phyloP scores from a whole-genome alignment of 2,113 vertebrate genomes.

The Hypomesus transpacificus region DNA sequence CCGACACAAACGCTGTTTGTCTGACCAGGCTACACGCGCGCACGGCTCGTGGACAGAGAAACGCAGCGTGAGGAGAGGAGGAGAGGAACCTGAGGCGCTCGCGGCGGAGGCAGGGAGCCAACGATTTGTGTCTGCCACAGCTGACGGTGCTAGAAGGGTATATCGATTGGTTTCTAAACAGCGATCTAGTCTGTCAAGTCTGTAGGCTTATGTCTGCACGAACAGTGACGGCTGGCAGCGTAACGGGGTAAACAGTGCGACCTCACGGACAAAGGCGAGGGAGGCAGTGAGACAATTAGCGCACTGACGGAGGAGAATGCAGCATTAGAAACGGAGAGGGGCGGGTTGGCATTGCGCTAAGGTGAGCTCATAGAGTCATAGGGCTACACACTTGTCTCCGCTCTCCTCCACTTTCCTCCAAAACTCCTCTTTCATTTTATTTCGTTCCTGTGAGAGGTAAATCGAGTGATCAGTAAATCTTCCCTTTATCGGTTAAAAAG shows the following conservation, averaged over 20 bases:
- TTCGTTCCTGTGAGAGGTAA: not conserved
- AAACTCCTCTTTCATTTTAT: not conserved
- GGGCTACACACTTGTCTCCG: not conserved
- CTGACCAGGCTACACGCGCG: not conserved
- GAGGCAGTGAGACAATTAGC: not conserved
- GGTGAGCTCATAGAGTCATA: constrained; percentile 4
- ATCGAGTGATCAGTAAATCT: not conserved
- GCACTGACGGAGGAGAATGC: not conserved
- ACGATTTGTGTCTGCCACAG: too few relatives aligned
- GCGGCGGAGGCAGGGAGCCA: not conserved
- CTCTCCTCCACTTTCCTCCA: not conserved
- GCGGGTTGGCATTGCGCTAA: constrained; percentile 1
- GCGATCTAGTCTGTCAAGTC: too few relatives aligned
- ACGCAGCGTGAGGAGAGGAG: not conserved
- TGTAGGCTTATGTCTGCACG: too few relatives aligned
- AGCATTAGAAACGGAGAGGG: not conserved
- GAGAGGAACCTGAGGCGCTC: not conserved
- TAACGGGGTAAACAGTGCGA: not conserved
- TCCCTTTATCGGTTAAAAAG: not conserved
- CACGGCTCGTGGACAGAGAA: not conserved
- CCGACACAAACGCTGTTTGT: not conserved
- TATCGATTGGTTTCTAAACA: too few relatives aligned
- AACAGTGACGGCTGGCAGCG: too few relatives aligned
- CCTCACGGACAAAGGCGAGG: not conserved
- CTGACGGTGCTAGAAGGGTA: too few relatives aligned